A percentile compares a stretch with the other conserved stretches of the same genome.
phyloP scores from a whole-genome alignment of 2,888 invertebrate genomes.

The Tenthredo amoena region DNA sequence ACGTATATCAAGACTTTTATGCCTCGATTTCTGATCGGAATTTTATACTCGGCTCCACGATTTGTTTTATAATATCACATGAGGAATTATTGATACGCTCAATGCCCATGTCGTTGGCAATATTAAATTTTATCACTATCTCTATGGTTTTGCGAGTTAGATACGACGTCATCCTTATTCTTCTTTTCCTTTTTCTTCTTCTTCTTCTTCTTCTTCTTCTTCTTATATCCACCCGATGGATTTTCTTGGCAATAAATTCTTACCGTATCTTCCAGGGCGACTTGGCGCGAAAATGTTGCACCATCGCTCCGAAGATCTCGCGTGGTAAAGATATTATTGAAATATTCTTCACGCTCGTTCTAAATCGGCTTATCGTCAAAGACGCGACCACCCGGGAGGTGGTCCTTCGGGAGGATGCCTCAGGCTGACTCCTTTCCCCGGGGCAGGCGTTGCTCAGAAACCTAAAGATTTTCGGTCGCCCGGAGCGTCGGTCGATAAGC shows the following conservation, averaged over 20 bases:
- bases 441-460: slow-evolving; percentile 46
- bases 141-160: neutral
- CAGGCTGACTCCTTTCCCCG: slow-evolving; percentile 47
- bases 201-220: neutral
- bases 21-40: neutral
- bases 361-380: slow-evolving; percentile 42
- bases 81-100: slow-evolving; percentile 6
- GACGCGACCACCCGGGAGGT: slow-evolving; percentile 26
- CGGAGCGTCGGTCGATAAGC: slow-evolving; percentile 45
- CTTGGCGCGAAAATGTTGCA: slow-evolving; percentile 21
- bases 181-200: no score
- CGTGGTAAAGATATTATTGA: slow-evolving; percentile 18
- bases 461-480: slow-evolving; percentile 47
- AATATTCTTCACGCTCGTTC: slow-evolving; percentile 42
- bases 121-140: neutral
- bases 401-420: neutral
- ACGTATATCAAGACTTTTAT: neutral
- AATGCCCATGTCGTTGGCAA: neutral
- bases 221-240: neutral
- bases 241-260: slow-evolving; percentile 18
- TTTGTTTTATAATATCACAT: neutral
- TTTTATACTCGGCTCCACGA: neutral
- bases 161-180: neutral
- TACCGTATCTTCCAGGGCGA: neutral
- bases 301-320: neutral